Conservation (phyloP, 2,113 vertebrate genomes). For the Dolichotis patagonum region DNA sequence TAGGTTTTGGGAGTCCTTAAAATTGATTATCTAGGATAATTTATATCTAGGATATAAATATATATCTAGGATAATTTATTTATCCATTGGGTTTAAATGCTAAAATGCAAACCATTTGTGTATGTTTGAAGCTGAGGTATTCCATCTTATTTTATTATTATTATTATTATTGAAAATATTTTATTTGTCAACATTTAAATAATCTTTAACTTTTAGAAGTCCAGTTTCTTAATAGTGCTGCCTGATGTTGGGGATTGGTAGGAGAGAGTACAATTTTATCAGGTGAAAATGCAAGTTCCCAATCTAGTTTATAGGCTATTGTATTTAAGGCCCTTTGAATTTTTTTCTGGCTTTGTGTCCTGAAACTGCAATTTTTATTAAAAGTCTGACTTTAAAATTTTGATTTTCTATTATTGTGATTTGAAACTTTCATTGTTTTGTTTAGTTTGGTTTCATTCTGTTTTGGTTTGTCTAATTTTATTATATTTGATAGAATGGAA, state of each 20-base stretch:
- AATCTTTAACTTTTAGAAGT: neutral
- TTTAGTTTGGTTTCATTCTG: no score
- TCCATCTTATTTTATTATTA: neutral
- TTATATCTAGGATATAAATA: no score
- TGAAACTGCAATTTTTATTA: neutral
- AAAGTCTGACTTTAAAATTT: neutral
- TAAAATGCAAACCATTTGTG: neutral
- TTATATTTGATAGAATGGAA: no score
- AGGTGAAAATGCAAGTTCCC: neutral
- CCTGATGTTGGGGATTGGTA: neutral
- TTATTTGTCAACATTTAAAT: neutral
- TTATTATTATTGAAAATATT: neutral
- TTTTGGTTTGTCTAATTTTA: no score
- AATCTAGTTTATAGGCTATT: neutral
- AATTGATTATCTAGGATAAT: neutral
- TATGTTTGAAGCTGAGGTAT: neutral
- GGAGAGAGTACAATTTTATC: neutral
- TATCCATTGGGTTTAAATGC: neutral
- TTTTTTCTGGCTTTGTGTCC: neutral
- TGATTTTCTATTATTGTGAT: neutral
- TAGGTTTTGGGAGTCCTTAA: neutral
- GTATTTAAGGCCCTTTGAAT: neutral
- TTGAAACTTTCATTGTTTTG: no score
- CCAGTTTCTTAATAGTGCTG: neutral
- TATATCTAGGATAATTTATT: no score